Percentiles rank a stretch among this genome's conserved stretches.
phyloP scores from a whole-genome alignment of 2,113 vertebrate species.

The Cynocephalus volans region DNA sequence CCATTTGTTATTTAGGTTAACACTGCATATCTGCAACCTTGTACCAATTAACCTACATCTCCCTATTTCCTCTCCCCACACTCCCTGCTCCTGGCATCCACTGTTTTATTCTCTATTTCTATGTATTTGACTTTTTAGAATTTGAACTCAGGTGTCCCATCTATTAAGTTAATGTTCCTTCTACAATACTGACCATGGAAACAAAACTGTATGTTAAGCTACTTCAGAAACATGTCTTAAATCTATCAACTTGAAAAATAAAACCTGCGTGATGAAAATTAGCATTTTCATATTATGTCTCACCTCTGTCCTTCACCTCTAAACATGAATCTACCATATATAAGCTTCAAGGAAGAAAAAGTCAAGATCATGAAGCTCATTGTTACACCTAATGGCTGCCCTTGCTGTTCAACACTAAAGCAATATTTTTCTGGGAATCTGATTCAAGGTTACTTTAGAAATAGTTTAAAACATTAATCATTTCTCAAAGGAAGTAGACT shows the following conservation, averaged over 20 bases:
- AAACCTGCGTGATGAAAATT: neutral
- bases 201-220: neutral
- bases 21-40: neutral
- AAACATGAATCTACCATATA: neutral
- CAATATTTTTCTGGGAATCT: constrained; percentile 19
- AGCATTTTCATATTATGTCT: neutral
- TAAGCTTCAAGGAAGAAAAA: neutral
- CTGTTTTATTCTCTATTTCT: neutral
- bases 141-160: neutral
- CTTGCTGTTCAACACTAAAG: constrained; percentile 33
- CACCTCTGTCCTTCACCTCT: neutral
- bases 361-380: neutral
- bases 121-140: neutral
- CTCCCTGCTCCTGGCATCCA: rapidly evolving
- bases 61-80: neutral
- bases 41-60: neutral
- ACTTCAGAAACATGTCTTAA: constrained; percentile 41
- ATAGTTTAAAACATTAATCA: neutral
- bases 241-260: constrained; percentile 39
- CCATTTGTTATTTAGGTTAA: too few relatives aligned
- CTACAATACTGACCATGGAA: neutral
- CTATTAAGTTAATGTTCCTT: constrained; percentile 21
- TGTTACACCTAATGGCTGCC: neutral
- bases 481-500: neutral
- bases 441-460: constrained; percentile 49